A percentile compares a stretch with the other conserved stretches of the same genome.
Conservation (phyloP, 92 coral and sea anemone genomes). For the Zoanthus gigantus region DNA sequence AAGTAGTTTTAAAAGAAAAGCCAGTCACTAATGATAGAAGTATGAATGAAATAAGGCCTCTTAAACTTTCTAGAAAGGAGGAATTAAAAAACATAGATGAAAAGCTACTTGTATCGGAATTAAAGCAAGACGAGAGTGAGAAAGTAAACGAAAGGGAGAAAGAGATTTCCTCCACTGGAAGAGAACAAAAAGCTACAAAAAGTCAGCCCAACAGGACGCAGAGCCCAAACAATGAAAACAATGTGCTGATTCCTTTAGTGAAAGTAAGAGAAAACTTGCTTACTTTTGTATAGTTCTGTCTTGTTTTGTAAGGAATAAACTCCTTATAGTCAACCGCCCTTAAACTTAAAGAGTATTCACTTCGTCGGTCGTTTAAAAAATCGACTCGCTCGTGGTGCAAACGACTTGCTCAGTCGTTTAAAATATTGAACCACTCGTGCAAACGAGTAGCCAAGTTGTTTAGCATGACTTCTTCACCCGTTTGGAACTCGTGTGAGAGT, state of each 20-base stretch:
- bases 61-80: background rate
- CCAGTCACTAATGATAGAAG: background rate
- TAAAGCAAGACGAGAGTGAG: background rate
- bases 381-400: no score
- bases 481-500: no score
- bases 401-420: no score
- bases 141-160: background rate
- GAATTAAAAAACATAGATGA: background rate
- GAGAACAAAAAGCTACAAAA: conserved; percentile 1
- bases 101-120: background rate
- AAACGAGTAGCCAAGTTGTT: no score
- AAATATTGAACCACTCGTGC: no score
- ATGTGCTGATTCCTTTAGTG: conserved; percentile 36
- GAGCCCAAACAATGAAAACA: conserved; percentile 3
- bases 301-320: background rate
- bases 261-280: background rate
- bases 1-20: background rate
- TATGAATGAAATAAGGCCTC: background rate
- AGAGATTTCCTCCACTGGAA: background rate
- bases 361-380: no score
- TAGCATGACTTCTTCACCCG: no score
- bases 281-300: background rate
- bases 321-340: no score
- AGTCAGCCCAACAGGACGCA: background rate
- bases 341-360: no score